phyloP scores from a whole-genome alignment of 2,888 invertebrate genomes.

The Troides oblongomaculatus region DNA sequence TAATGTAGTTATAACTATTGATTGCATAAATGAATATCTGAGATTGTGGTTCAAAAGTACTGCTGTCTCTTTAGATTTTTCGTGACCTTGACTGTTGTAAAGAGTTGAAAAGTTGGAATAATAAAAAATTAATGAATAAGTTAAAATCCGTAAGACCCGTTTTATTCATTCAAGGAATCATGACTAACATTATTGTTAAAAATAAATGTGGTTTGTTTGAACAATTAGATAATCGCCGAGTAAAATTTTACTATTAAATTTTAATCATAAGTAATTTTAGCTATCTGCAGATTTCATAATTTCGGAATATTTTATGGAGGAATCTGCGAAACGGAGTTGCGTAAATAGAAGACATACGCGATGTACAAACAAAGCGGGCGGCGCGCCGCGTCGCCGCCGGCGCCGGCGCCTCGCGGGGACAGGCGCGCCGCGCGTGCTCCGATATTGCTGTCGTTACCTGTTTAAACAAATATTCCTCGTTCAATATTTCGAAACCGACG shows the following conservation, averaged over 20 bases:
- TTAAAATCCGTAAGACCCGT: no score
- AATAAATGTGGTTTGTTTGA: not conserved
- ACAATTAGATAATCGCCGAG: not conserved
- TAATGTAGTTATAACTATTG: no score
- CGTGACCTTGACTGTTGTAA: no score
- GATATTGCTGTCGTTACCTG: constrained; percentile 25
- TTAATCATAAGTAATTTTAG: not conserved
- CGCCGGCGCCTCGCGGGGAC: constrained; percentile 43
- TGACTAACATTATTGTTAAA: not conserved
- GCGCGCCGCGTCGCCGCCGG: constrained; percentile 59
- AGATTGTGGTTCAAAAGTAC: no score
- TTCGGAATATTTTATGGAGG: constrained; percentile 53
- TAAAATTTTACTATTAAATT: not conserved
- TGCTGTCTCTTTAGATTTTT: no score
- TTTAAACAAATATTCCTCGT: constrained; percentile 22
- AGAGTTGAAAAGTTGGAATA: no score
- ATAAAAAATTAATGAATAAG: no score
- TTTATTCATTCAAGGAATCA: no score
- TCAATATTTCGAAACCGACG: constrained; percentile 18
- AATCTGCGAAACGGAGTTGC: constrained; percentile 64
- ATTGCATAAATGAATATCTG: no score
- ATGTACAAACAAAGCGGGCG: constrained; percentile 62
- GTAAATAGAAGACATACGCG: constrained; percentile 71
- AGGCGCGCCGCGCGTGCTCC: constrained; percentile 28
- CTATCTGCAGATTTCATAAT: constrained; percentile 48